Evolutionary conservation across 2,113 vertebrate species (phyloP).

Genomic region (Campylomormyrus tamandua): DNA sequence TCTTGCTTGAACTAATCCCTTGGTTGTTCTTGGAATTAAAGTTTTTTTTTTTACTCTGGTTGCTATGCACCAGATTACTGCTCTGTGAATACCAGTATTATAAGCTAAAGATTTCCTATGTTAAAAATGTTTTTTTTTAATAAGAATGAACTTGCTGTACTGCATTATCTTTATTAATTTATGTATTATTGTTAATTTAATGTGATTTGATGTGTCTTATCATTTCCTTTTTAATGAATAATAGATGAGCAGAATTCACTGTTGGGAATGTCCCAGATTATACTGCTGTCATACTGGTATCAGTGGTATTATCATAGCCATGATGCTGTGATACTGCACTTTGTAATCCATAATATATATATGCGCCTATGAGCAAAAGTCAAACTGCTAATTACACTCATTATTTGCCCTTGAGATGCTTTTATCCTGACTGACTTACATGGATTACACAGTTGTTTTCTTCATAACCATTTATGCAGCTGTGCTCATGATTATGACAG

Average conservation of each 20-base stretch:
- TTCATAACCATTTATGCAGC: neutral
- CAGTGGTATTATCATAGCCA: slow-evolving; percentile 47
- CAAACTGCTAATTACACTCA: neutral
- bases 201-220: neutral
- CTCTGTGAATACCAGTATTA: slow-evolving; percentile 13
- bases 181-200: neutral
- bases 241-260: slow-evolving; percentile 51
- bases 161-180: neutral
- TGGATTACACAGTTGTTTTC: neutral
- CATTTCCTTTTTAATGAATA: slow-evolving; percentile 30
- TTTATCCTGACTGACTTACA: neutral
- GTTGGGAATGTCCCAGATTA: slow-evolving; percentile 36
- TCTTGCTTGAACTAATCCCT: neutral
- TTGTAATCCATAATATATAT: neutral
- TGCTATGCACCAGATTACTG: slow-evolving; percentile 11
- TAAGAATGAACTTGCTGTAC: neutral
- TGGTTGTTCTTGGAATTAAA: neutral
- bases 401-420: neutral
- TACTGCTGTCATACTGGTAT: slow-evolving; percentile 43
- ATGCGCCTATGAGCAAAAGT: neutral
- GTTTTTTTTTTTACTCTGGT: neutral
- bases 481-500: neutral
- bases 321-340: slow-evolving; percentile 20
- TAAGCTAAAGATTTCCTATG: neutral
- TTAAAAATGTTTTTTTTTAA: neutral